Conservation (phyloP, 1,140 invertebrate genomes). For the Diplogasteroides magnus region DNA sequence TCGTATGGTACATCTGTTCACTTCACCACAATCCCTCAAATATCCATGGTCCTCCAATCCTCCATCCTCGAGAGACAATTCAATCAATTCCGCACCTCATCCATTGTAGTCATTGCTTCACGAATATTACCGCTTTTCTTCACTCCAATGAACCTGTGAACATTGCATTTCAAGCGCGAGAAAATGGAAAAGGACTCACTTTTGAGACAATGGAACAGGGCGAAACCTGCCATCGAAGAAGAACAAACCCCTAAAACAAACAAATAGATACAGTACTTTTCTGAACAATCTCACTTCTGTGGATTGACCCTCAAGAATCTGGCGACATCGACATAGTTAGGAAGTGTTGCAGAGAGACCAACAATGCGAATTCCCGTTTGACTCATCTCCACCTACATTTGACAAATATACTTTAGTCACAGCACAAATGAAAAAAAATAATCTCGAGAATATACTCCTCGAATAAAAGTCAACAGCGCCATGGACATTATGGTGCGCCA, state of each 20-base stretch:
- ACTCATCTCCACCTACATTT: slow-evolving; percentile 73
- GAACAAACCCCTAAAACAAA: slow-evolving; percentile 69
- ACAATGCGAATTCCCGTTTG: slow-evolving; percentile 96
- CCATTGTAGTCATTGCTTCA: slow-evolving; percentile 78
- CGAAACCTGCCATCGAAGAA: slow-evolving; percentile 94
- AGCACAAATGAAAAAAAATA: not conserved
- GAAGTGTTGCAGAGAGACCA: slow-evolving; percentile 92
- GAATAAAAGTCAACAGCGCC: too few species aligned
- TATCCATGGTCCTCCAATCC: too few species aligned
- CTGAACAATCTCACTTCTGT: slow-evolving; percentile 58
- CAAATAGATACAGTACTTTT: not conserved
- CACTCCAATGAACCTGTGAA: slow-evolving; percentile 76
- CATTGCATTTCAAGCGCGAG: slow-evolving; percentile 5
- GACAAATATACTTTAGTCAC: not conserved
- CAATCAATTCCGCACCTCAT: slow-evolving; percentile 81
- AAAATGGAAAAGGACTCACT: slow-evolving; percentile 34
- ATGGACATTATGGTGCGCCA: too few species aligned
- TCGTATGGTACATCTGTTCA: too few species aligned
- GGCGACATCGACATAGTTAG: slow-evolving; percentile 95
- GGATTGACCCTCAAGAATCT: slow-evolving; percentile 88
- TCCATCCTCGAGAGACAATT: too few species aligned
- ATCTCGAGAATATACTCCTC: not conserved
- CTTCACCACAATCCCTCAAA: too few species aligned
- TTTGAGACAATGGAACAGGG: slow-evolving; percentile 84
- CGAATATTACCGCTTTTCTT: slow-evolving; percentile 70